Evolutionary conservation across 2,797 vertebrate genomes (phyloP), one percentile per base, ranked within the genome.

Genomic region (Enteromius paludinosus): DNA sequence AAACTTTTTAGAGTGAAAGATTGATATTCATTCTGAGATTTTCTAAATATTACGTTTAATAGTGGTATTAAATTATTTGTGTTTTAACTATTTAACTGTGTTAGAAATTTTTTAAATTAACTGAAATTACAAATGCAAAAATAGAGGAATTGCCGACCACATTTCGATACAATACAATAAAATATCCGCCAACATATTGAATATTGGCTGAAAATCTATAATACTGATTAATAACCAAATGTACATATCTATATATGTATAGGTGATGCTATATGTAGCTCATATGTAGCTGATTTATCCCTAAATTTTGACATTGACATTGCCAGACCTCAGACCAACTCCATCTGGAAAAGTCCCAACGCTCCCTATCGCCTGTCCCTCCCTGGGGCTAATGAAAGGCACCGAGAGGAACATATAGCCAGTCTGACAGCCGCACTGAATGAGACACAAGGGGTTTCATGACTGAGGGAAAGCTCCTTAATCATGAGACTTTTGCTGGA

Each of bases 401-500:
- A 18, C 87, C 79, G 82, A 81, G 80, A 89, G 85, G 74, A 88
- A 38, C 45, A 73, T 18, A 82, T 10, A 66, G 68, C 4, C 33
- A 66, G 30, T 59, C 52, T 77, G 66, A 76, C 79, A 80, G 83
- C 71, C 18, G 11, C 64, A 82, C 74, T 82, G 83, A 78, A 33
- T 65, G 77, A 85, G 72, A 87, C 68, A 81, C 70, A 79, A 83
- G 70, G 47, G 73, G 76, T 83, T 83, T 86, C 75, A 80, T 20
- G 78, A 82, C 69, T 49, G 25, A 52, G 23, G 59, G 54, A 77
- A 84, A 49, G 52, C 49, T 79, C 47, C 52, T 45, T 74, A 75
- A 82, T 74, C 79, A 77, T 70, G 12, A 59, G 82, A 38, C 75
- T 52, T 65, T 64, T 56, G 35, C 35, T 78, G 52, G n/a, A 74